Percentiles rank a stretch among this genome's conserved stretches.
These are phyloP conservation scores for Mungos mungo DNA, from an alignment of 2,113 vertebrate genomes.

Conservation along the genomic window DNA sequence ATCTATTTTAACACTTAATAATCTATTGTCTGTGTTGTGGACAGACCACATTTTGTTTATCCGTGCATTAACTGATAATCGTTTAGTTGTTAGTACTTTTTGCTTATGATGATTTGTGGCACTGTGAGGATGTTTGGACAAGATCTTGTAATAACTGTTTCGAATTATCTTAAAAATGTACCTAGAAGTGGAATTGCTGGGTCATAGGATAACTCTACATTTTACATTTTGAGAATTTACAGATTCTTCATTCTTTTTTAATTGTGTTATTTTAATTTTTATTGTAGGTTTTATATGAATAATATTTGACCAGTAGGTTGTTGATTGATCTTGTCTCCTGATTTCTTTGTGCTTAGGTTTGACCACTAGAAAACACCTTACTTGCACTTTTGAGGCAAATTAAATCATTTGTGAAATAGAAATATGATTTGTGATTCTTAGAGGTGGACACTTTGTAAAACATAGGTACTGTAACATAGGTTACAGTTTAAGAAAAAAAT, in stretches of 20 bases:
- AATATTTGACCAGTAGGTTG: background rate
- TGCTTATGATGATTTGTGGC: background rate
- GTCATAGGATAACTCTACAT: background rate
- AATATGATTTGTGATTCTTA: background rate
- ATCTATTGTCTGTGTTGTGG: background rate
- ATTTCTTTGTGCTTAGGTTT: background rate
- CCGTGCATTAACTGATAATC: background rate
- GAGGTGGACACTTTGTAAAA: background rate
- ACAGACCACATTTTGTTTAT: background rate
- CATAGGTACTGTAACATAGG: background rate
- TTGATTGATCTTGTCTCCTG: background rate
- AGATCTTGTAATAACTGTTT: background rate
- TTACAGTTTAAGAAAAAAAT: background rate
- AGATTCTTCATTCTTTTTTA: background rate
- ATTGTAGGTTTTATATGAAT: background rate
- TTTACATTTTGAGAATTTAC: background rate
- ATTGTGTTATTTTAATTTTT: background rate
- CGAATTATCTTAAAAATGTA: background rate
- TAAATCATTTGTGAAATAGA: background rate
- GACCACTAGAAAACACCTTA: background rate
- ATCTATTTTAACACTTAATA: background rate
- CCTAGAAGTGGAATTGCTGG: background rate
- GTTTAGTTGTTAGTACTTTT: background rate
- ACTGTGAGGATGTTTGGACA: background rate
- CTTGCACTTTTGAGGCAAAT: slow-evolving; percentile 28